These are phyloP conservation scores for Pammene fasciana DNA, from an alignment of 2,888 invertebrate species.

Conservation along the genomic window DNA sequence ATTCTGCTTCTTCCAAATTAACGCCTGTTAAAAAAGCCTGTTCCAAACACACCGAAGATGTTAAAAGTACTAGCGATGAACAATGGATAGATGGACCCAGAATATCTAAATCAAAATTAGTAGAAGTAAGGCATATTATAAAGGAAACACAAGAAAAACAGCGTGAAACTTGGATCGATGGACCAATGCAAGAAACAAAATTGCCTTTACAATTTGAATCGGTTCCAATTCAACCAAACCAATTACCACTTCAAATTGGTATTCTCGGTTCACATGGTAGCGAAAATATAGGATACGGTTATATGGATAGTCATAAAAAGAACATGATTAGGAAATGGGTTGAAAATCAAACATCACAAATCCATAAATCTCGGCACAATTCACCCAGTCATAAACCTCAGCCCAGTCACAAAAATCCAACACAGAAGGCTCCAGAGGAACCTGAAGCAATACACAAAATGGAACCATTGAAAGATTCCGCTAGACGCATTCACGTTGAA, in stretches of 20 bases:
- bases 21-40: conserved; percentile 78
- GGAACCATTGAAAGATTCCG: conserved; percentile 80
- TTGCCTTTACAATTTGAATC: conserved; percentile 76
- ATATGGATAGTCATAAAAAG: conserved; percentile 96
- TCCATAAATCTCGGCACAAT: conserved; percentile 86
- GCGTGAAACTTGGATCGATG: conserved; percentile 97
- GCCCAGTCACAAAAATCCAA: conserved; percentile 58
- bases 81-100: conserved; percentile 99
- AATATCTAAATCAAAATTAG: conserved; percentile 91
- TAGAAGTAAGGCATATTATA: conserved; percentile 90
- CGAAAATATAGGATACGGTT: conserved; percentile 88
- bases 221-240: conserved; percentile 85
- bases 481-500: conserved; percentile 82
- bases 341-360: conserved; percentile 93
- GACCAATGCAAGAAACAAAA: conserved; percentile 89
- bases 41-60: conserved; percentile 75
- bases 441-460: conserved; percentile 66
- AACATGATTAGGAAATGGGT: conserved; percentile 97
- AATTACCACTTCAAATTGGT: conserved; percentile 70
- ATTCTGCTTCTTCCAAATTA: conserved; percentile 77
- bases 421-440: conserved; percentile 61
- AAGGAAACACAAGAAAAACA: conserved; percentile 91
- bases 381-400: conserved; percentile 75
- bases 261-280: conserved; percentile 74
- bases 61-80: conserved; percentile 88